Evolutionary conservation across 2,797 vertebrate genomes (phyloP).

Genomic region (Melanotaenia parkinsoni): DNA sequence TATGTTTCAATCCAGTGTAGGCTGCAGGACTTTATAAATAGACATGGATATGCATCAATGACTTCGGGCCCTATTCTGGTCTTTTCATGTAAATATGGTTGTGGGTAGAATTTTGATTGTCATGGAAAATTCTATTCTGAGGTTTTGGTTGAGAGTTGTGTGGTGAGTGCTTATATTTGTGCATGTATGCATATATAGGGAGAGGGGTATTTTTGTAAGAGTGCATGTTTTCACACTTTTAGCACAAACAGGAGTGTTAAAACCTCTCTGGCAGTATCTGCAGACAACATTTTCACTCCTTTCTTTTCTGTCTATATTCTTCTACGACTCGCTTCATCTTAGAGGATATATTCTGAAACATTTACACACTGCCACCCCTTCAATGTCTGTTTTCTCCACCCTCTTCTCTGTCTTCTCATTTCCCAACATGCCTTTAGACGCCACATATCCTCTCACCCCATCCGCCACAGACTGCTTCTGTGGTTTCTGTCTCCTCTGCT

Average conservation of each 20-base stretch:
- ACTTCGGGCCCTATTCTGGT: slow-evolving; percentile 52
- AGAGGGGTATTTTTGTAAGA: slow-evolving; percentile 33
- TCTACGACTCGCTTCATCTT: slow-evolving; percentile 44
- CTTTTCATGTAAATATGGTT: slow-evolving; percentile 53
- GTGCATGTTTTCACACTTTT: slow-evolving; percentile 63
- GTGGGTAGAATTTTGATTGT: slow-evolving; percentile 61
- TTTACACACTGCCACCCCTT: slow-evolving; percentile 61
- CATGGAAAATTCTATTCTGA: slow-evolving; percentile 47
- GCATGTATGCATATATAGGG: slow-evolving; percentile 11
- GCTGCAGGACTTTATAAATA: slow-evolving; percentile 70
- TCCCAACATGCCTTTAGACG: slow-evolving; percentile 47
- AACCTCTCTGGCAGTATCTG: slow-evolving; percentile 60
- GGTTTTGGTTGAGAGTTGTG: slow-evolving; percentile 28
- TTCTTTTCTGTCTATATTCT: slow-evolving; percentile 26
- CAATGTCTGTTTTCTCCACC: slow-evolving; percentile 29
- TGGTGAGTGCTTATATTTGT: slow-evolving; percentile 7
- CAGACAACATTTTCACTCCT: slow-evolving; percentile 60
- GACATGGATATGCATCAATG: slow-evolving; percentile 61
- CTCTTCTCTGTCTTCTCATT: slow-evolving; percentile 43
- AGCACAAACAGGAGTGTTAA: slow-evolving; percentile 71
- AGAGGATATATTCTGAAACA: slow-evolving; percentile 62
- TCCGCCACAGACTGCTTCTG: neutral
- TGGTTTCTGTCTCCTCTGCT: slow-evolving; percentile 24
- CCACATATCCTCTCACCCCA: slow-evolving; percentile 10
- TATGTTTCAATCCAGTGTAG: slow-evolving; percentile 55